Evolutionary conservation across 2,113 vertebrate species (phyloP), one percentile per base, ranked within the genome.

Genomic region (Nibea albiflora): DNA sequence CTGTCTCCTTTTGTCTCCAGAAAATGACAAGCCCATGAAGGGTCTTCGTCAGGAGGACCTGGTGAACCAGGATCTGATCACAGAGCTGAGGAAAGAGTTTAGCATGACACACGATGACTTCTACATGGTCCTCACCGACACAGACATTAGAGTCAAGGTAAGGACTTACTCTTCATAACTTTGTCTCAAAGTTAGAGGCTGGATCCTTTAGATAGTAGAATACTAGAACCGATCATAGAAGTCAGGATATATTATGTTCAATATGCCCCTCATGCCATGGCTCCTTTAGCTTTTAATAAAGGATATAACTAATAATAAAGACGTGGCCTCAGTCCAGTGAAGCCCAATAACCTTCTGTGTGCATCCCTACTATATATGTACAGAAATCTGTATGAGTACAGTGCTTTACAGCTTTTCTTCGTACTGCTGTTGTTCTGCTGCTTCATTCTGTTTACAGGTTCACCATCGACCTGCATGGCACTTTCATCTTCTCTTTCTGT

Each of bases 41-140:
- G 97, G 97, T 58, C 94, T 99, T 71, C 95, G 96, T 70, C 96
- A 98, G 90, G 97, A 97, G 89, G 97, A 98, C 24, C 93, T 98
- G 69, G 94, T 97, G 83, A 98, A 98, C 91, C 97, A 98, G 87
- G 96, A 96, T 39, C 96, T 99, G 86, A 98, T 99, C 77, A 95
- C 94, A 0, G 97, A 99, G 80, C 94, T 99, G 86, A 96, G 98
- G 78, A 98, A 96, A 83, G 97, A 97, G 78, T 99, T 96, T 10
- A 95, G 96, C 42, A 98, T 99, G 97, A 97, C 93, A n/a, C 95
- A 97, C 42, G 96, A 97, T 70, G 97, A 98, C 83, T 99, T 99
- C 95, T 97, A 97, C 92, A 98, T 99, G 97, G 96, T 98, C 49
- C 92, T 99, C 78, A 98, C 97, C 0, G 98, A 99, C 66, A 93